phyloP scores from a whole-genome alignment of 2,113 vertebrate species.

The Pedetes capensis region DNA sequence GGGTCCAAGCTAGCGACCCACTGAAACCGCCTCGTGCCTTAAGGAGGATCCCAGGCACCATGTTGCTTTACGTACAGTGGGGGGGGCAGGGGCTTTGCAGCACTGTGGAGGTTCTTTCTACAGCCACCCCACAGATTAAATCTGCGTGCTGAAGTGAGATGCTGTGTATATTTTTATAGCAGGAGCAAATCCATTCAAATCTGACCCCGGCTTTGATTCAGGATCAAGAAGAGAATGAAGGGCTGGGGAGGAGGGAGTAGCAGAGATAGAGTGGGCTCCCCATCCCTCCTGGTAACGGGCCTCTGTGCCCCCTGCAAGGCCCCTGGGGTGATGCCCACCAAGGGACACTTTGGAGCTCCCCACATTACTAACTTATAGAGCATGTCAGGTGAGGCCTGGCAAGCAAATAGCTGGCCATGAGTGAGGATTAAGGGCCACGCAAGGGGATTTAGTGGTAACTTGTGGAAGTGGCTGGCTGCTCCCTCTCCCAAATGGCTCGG shows the following conservation, averaged over 20 bases:
- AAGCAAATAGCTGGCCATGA: neutral
- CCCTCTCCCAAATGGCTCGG: neutral
- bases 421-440: neutral
- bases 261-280: neutral
- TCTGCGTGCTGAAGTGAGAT: constrained; percentile 10
- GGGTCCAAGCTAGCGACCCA: neutral
- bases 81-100: neutral
- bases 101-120: neutral
- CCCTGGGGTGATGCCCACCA: neutral
- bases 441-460: no score
- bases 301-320: neutral
- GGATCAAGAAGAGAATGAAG: neutral
- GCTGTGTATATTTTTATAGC: constrained; percentile 16
- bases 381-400: accelerated
- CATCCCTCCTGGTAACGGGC: neutral
- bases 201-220: constrained; percentile 12
- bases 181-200: neutral
- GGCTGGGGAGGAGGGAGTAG: neutral
- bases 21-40: accelerated
- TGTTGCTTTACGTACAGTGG: neutral
- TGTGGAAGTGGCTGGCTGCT: accelerated
- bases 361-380: neutral
- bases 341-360: neutral
- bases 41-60: neutral
- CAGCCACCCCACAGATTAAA: neutral